Evolutionary conservation across 2,888 invertebrate genomes (phyloP), one percentile per base, ranked within the genome.

Genomic region (Cabera pusaria): DNA sequence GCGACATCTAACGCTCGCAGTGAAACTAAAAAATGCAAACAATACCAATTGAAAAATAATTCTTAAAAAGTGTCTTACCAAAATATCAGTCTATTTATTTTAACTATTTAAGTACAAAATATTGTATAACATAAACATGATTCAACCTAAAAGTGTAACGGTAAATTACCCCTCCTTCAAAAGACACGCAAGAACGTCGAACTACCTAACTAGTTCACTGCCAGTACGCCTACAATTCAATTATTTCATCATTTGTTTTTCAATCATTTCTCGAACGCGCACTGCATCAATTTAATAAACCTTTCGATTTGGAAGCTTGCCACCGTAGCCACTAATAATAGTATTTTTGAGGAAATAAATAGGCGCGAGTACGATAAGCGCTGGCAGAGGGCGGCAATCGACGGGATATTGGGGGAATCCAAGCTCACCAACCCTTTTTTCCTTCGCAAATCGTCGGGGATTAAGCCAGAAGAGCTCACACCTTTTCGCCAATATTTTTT

Each of bases 381-480:
- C 53, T 64, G 64, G 59, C 64, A 68, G 71, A 66, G 70, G 72
- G 69, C 60, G 73, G 33, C 34, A 34, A 34, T 34, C 34, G 33
- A 20, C 10, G 34, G 74, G 62, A 65, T 63, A 24, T 42, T 26
- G 64, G 65, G 66, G 52, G 69, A 72, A 72, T 72, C 69, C 71
- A 77, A 81, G 75, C 77, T 51, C 54, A 52, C 64, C 68, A 82
- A 83, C 85, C 86, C 83, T 80, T 86, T 86, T 85, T 83, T 80
- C 77, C 80, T 84, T 80, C 73, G 73, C 79, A 85, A 87, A 87
- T 87, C 81, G 84, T 80, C 79, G 70, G 59, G 82, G 85, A 87
- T 86, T 86, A 86, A 75, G 77, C 66, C 64, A 66, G 59, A 67
- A 77, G 69, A 73, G 76, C 78, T 84, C 75, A 72, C 82, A 85